Base-by-base conservation (phyloP, 53 echinoderm and acorn worm species). In the Pentamera pediparva region DNA sequence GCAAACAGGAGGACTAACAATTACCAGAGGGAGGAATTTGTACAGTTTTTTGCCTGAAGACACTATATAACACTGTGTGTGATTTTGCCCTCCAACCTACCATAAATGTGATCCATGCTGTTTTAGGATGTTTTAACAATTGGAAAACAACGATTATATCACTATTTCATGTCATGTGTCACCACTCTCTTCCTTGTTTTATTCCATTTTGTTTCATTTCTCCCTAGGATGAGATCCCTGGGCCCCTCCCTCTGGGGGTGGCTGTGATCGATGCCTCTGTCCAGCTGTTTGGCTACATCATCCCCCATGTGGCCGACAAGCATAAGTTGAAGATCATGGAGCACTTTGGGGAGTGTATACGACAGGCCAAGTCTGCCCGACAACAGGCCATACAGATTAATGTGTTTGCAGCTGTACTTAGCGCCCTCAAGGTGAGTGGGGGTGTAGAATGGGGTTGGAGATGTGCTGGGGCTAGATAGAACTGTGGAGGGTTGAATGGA, bases 301-400 rank as follows among this genome's bases (percentile, higher is more conserved):
- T 95, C 51, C 95, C 95, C 33, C 84, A 87, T 36, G 90, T 95
- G 6, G 95, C 95, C 17, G 90, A 95, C 62, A 95, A 95, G 43
- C 95, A 95, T 69, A 75, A 90, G 22, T 76, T 87, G 30, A 90
- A 95, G 63, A 95, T 95, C 70, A 73, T 95, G 79, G 95, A 95
- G 20, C 95, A 95, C 48, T 95, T 95, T 47, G 65, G 76, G 39
- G 95, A 95, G 48, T 95, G 95, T 60, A 95, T 95, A 74, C 69
- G 77, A 65, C 88, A 91, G 34, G 95, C 95, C 57, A 95, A 95
- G 73, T 95, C 95, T 8, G 85, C 86, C 20, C 78, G 96, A 56
- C 96, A 96, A 51, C 91, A 96, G 35, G 96, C 96, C 6, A 90
- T 96, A 32, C 96, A 91, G 86, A 91, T 88, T 39, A 96, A 96